Evolutionary conservation across 2,797 vertebrate species (phyloP), one percentile per base, ranked within the genome.

Genomic region (Anguilla anguilla): DNA sequence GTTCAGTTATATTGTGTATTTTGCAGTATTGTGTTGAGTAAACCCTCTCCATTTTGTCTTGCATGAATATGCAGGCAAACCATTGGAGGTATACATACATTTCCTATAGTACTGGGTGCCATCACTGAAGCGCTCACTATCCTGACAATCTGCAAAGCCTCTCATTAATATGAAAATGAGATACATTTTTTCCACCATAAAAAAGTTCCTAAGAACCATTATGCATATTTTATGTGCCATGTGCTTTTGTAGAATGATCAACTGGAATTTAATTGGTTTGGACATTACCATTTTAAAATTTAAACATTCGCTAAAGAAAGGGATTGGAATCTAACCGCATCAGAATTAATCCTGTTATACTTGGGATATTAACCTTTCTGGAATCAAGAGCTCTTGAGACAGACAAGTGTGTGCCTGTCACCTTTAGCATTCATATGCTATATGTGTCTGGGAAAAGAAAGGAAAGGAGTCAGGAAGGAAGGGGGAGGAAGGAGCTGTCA

Each of bases 281-380:
- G 95, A 97, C 94, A 2, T 94, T 90, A 91, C 91, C 86, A 82
- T 95, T 96, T 95, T 94, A 96, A 96, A 95, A 95, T 96, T 95
- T 93, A 96, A 96, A 93, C 91, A 94, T 90, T 93, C 89, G 92
- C 94, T 93, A 93, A 93, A 93, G 92, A 92, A 93, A 92, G 90
- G 93, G 91, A 93, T 85, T 90, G 89, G 93, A 93, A 91, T 91
- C 91, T 92, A 91, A 86, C 85, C 64, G 17, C 74, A 91, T 92
- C 95, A 93, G 94, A 94, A 93, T 93, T 90, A 93, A 91, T 91
- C 89, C 93, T 89, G 84, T 91, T 93, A 94, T 91, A 93, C 91
- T 91, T 35, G 92, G 83, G 87, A 93, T 93, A 92, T 93, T 89
- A 93, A 95, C 93, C 94, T 97, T 96, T 93, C 90, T 93, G 90